phyloP scores from a whole-genome alignment of 2,797 vertebrate species.

The Anguilla obscura region DNA sequence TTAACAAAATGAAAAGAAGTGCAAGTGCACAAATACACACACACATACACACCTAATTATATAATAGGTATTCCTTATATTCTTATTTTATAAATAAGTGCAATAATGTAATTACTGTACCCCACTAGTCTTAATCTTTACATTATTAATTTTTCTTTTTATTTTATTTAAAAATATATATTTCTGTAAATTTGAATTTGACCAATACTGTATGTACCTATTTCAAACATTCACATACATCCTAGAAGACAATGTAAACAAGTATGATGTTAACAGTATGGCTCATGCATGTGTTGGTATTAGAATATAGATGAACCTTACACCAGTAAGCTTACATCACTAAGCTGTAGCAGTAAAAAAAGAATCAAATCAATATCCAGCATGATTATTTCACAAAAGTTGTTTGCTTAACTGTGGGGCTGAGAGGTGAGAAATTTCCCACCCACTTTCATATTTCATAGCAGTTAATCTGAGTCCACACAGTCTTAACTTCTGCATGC shows the following conservation, averaged over 20 bases:
- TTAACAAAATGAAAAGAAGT: no score
- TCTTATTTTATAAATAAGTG: neutral
- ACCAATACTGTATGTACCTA: conserved; percentile 57
- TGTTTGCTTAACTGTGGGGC: no score
- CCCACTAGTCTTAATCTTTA: neutral
- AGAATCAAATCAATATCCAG: no score
- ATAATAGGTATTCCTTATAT: no score
- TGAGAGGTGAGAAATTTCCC: neutral
- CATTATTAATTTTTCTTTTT: conserved; percentile 33
- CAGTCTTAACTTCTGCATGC: conserved; percentile 4
- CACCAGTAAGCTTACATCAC: no score
- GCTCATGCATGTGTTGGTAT: no score
- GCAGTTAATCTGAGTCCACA: neutral
- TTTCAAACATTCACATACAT: conserved; percentile 4
- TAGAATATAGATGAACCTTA: no score
- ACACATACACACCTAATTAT: no score
- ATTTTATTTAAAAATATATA: conserved; percentile 53
- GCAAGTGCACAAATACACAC: no score
- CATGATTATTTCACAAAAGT: neutral
- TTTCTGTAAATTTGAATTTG: conserved; percentile 31
- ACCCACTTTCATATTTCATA: neutral
- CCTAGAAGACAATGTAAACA: neutral
- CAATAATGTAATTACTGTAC: no score
- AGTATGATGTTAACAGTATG: no score
- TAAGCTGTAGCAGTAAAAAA: no score